A percentile compares a stretch with the other conserved stretches of the same genome.
phyloP scores from a whole-genome alignment of 2,113 vertebrate genomes.

The Pleuronectes platessa region DNA sequence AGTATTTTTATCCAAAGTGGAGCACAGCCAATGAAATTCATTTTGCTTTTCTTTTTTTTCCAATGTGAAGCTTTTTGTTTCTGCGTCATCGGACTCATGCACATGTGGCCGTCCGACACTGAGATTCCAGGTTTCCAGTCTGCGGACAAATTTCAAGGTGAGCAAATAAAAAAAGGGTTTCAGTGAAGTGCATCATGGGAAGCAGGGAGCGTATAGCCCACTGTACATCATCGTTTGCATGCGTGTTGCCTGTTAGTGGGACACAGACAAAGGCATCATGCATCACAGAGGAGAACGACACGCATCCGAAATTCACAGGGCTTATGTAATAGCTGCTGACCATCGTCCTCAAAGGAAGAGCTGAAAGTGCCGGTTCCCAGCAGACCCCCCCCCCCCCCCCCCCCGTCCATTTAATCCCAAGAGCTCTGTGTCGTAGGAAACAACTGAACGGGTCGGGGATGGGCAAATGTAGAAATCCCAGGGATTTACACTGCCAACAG shows the following conservation, averaged over 20 bases:
- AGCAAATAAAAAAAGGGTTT: not conserved
- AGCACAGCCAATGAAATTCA: not conserved
- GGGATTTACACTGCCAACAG: constrained; percentile 74
- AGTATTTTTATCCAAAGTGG: not conserved
- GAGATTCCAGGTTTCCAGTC: not conserved
- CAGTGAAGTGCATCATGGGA: not conserved
- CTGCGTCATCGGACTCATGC: not conserved
- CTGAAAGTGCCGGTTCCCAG: constrained; percentile 60
- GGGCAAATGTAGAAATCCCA: constrained; percentile 72
- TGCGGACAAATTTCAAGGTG: not conserved
- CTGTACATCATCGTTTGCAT: constrained; percentile 18
- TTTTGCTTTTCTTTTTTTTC: not conserved
- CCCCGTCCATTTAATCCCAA: constrained; percentile 72
- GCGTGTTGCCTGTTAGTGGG: constrained; percentile 45
- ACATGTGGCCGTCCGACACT: not conserved
- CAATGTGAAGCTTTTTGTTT: not conserved
- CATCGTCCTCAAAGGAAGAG: constrained; percentile 70
- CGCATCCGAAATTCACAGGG: constrained; percentile 67
- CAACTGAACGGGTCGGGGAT: constrained; percentile 59
- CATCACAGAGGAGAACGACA: constrained; percentile 51
- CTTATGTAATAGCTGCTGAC: constrained; percentile 74
- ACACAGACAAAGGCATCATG: constrained; percentile 57
- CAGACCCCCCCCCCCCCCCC: constrained; percentile 54
- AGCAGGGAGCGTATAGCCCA: not conserved
- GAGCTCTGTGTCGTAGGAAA: constrained; percentile 57